Evolutionary conservation across 2,797 vertebrate species (phyloP).

Genomic region (Pogoniulus pusillus): DNA sequence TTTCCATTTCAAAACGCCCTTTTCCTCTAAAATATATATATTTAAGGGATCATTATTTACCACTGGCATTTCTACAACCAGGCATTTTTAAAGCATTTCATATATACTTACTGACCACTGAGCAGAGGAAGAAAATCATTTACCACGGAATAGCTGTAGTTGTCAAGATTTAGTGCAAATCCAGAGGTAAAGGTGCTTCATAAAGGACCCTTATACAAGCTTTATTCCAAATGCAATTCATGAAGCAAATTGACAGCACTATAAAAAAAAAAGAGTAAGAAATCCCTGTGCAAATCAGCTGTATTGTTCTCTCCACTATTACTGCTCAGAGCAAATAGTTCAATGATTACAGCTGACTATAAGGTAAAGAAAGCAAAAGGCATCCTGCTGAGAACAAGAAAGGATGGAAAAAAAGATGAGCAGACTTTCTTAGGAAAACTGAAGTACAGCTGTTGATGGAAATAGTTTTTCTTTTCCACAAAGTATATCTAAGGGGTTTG

Average conservation of each 20-base stretch:
- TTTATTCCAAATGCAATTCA: not conserved
- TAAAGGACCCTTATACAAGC: not conserved
- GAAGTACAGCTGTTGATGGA: not conserved
- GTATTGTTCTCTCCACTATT: not conserved
- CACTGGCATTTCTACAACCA: not conserved
- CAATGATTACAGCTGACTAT: not conserved
- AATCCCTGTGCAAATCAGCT: not conserved
- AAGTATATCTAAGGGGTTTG: not conserved
- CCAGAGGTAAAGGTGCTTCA: not conserved
- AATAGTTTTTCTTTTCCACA: not conserved
- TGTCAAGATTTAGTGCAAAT: not conserved
- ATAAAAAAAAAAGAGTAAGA: not conserved
- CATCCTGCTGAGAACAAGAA: not conserved
- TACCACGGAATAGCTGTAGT: not conserved
- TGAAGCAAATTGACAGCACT: not conserved
- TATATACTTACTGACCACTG: not conserved
- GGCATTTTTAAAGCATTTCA: not conserved
- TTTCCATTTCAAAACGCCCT: not conserved
- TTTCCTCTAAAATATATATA: not conserved
- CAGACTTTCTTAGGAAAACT: not conserved
- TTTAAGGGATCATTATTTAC: not conserved
- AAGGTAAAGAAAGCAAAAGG: constrained; percentile 14
- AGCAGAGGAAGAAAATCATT: not conserved
- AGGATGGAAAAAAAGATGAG: not conserved
- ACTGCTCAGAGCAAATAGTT: not conserved